Percentiles rank a stretch among this genome's conserved stretches.
phyloP scores from a whole-genome alignment of 2,113 vertebrate species.

The Siniperca chuatsi region DNA sequence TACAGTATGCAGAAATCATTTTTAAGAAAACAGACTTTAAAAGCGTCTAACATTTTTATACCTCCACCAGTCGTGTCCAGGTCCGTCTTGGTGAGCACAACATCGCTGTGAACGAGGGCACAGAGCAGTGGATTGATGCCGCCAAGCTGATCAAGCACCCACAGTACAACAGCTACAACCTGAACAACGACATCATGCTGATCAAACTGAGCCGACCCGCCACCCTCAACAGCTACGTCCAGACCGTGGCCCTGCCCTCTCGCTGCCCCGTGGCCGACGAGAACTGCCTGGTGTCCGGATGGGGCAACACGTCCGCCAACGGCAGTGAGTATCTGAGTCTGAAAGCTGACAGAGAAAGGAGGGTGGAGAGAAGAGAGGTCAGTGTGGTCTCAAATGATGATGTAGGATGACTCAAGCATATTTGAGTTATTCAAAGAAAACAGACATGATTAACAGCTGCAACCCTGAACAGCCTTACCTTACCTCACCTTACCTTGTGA shows the following conservation, averaged over 20 bases:
- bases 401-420: neutral
- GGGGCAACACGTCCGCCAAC: slow-evolving; percentile 86
- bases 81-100: slow-evolving; percentile 85
- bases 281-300: slow-evolving; percentile 87
- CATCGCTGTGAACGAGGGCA: slow-evolving; percentile 72
- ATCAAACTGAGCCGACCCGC: slow-evolving; percentile 81
- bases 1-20: neutral
- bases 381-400: neutral
- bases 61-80: slow-evolving; percentile 61
- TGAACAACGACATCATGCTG: slow-evolving; percentile 90
- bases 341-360: neutral
- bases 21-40: neutral
- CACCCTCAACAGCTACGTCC: slow-evolving; percentile 77
- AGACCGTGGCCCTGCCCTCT: slow-evolving; percentile 78
- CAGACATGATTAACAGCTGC: neutral
- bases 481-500: neutral
- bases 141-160: slow-evolving; percentile 77
- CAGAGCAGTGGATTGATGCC: slow-evolving; percentile 74
- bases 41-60: neutral
- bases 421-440: neutral
- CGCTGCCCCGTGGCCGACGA: slow-evolving; percentile 79
- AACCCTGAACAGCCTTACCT: neutral
- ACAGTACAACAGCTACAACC: slow-evolving; percentile 64
- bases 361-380: neutral
- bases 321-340: slow-evolving; percentile 71